Evolutionary conservation across 2,113 vertebrate species (phyloP).

Genomic region (Crotalus viridis): DNA sequence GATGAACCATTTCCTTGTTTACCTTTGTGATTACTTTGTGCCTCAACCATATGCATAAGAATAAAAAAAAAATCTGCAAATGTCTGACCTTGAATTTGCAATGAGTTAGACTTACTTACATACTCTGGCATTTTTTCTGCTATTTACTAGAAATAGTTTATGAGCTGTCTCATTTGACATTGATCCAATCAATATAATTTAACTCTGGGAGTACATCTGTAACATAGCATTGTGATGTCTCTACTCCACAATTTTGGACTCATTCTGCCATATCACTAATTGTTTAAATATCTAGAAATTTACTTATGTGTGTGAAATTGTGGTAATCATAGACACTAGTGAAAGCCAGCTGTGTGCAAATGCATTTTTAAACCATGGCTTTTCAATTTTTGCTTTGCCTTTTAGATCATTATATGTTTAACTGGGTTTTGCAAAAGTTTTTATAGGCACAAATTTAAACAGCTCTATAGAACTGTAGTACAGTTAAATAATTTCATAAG

Average conservation of each 20-base stretch:
- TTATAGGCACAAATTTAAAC: neutral
- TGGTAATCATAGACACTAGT: neutral
- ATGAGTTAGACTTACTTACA: neutral
- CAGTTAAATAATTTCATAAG: constrained; percentile 1
- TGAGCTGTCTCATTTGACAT: neutral
- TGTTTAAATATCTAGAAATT: neutral
- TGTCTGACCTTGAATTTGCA: neutral
- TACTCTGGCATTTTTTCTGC: neutral
- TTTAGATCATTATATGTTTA: constrained; percentile 1
- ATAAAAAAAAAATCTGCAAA: neutral
- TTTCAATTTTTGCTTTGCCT: neutral
- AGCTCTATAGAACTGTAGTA: neutral
- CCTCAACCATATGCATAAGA: neutral
- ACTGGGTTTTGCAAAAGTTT: neutral
- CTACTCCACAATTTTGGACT: neutral
- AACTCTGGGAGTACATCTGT: neutral
- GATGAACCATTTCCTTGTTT: neutral
- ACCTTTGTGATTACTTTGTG: neutral
- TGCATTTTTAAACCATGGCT: neutral
- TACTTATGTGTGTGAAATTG: neutral
- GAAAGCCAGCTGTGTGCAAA: neutral
- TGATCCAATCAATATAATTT: neutral
- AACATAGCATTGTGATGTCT: neutral
- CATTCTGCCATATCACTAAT: neutral
- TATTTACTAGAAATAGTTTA: neutral